A percentile compares a stretch with the other conserved stretches of the same genome.
Evolutionary conservation across 2,113 vertebrate species (phyloP).

Genomic region (Gymnobelideus leadbeateri): DNA sequence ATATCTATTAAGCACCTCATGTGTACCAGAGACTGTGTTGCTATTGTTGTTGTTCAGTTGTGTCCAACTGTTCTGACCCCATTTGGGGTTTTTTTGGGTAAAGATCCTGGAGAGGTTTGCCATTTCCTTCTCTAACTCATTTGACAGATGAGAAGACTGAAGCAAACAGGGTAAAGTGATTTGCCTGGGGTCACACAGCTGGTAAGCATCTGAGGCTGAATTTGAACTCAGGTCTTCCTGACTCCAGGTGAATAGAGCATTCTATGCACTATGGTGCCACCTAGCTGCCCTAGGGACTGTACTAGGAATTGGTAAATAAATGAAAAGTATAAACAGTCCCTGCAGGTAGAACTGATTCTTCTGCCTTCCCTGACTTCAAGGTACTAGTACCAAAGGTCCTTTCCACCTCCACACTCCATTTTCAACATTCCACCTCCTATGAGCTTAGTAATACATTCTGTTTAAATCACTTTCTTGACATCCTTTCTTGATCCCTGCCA

Average conservation of each 20-base stretch:
- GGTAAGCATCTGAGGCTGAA: not conserved
- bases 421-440: not conserved
- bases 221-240: not conserved
- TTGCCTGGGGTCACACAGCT: not conserved
- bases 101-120: not conserved
- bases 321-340: too few relatives aligned
- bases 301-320: too few relatives aligned
- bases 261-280: too few relatives aligned
- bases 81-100: not conserved
- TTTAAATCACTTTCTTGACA: not conserved
- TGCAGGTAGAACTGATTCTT: too few relatives aligned
- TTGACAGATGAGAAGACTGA: not conserved
- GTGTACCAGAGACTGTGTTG: not conserved
- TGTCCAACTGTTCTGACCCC: not conserved
- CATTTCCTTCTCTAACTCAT: not conserved
- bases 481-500: slow-evolving; percentile 5
- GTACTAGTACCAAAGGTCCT: not conserved
- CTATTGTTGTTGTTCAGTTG: not conserved
- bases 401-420: not conserved
- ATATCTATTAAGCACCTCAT: not conserved
- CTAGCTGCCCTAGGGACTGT: not conserved
- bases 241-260: too few relatives aligned
- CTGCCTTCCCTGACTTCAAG: not conserved
- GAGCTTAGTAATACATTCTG: not conserved
- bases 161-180: not conserved